Evolutionary conservation across 2,888 invertebrate genomes (phyloP).

Genomic region (Eumacrocentrus americanus): DNA sequence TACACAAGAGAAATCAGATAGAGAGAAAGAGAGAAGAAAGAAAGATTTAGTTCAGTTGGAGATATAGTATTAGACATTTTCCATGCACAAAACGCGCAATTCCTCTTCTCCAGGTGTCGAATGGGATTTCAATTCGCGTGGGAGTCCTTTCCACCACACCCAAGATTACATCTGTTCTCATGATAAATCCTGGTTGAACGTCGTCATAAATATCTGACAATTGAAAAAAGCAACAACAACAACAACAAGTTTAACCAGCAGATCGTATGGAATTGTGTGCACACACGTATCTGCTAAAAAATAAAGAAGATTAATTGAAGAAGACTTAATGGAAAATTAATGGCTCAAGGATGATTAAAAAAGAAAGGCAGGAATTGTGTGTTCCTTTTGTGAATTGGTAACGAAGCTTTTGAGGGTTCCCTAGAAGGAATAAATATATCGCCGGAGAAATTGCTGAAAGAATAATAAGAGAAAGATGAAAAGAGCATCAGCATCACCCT

Average conservation of each 20-base stretch:
- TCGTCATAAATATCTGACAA: constrained; percentile 21
- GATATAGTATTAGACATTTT: background rate
- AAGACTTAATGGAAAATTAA: constrained; percentile 2
- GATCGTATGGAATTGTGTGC: too few relatives aligned
- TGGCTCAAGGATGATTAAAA: background rate
- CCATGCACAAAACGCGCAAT: constrained; percentile 10
- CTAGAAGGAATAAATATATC: background rate
- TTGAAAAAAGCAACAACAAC: too few relatives aligned
- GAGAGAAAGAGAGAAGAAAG: background rate
- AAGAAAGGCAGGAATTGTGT: constrained; percentile 1
- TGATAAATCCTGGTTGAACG: constrained; percentile 14
- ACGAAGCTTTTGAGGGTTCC: constrained; percentile 5
- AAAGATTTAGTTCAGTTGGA: constrained; percentile 23
- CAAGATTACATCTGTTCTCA: constrained; percentile 19
- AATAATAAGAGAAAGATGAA: constrained; percentile 5
- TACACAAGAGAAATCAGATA: constrained; percentile 29
- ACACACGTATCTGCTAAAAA: too few relatives aligned
- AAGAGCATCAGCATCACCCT: constrained; percentile 7
- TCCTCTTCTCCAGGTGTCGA: constrained; percentile 19
- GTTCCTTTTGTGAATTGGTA: constrained; percentile 15
- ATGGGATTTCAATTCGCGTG: constrained; percentile 32
- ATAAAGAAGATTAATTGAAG: background rate
- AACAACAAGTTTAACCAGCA: too few relatives aligned
- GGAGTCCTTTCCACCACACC: constrained; percentile 27
- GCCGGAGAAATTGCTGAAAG: background rate